Evolutionary conservation across 1,140 invertebrate genomes (phyloP), one percentile per base, ranked within the genome.

Genomic region (Atta texana): DNA sequence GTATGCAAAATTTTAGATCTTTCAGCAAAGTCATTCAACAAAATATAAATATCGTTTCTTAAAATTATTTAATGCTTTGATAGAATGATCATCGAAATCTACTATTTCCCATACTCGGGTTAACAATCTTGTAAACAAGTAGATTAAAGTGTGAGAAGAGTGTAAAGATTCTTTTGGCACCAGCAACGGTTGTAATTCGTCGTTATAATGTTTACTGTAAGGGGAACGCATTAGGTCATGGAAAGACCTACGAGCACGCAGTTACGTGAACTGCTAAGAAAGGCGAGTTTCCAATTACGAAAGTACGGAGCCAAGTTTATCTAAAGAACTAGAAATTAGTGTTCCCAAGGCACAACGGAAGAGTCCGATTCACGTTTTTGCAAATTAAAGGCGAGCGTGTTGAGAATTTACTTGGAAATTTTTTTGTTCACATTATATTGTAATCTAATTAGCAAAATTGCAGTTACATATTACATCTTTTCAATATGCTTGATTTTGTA

Each of bases 311-410:
- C 77, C 64, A 81, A 81, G 64, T 81, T 81, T 69, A 49, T 55
- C 64, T 34, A 55, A 81, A 81, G 64, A 81, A 81, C 49, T 69
- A 39, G 49, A 31, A 81, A 81, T 81, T 81, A 81, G 64, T 81
- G 51, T 55, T 69, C 51, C 21, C 63, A 68, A 18, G 49, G 49
- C 44, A 39, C 44, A 31, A n/a, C n/a, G n/a, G n/a, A 24, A 21
- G 61, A 49, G 66, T 24, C 66, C 14, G 39, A 68, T 34, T 24
- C n/a, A 53, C 28, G n/a, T 80, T 80, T 81, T 81, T 81, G 64
- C 49, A 69, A 81, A 81, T 81, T 81, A 81, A 69, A 34, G 49
- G 51, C 49, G 14, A 68, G 14, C 16, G 44, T 34, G 28, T 31
- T 4, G 31, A 80, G 2, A 31, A n/a, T 12, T 49, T 31, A 49